Percentiles rank a stretch among this genome's conserved stretches.
Conservation (phyloP, 2,113 vertebrate species). For the Guaruba guarouba region DNA sequence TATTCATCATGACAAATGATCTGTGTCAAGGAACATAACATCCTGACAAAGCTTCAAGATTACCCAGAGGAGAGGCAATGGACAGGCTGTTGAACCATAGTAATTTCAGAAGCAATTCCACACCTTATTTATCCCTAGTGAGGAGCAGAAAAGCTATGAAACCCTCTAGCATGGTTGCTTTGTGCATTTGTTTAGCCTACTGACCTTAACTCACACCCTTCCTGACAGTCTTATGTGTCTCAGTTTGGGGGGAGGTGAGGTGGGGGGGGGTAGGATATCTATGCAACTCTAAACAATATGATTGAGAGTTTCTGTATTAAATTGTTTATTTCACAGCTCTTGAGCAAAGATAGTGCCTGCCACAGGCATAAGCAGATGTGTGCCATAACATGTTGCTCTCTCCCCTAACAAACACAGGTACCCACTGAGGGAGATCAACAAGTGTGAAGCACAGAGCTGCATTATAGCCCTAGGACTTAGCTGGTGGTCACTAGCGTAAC, state of each 20-base stretch:
- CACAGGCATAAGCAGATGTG: rapidly evolving
- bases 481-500: background rate
- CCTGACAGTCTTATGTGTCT: background rate
- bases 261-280: background rate
- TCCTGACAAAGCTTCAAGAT: slow-evolving; percentile 44
- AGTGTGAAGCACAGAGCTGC: background rate
- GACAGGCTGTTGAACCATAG: background rate
- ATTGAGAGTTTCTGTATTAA: rapidly evolving
- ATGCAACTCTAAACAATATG: rapidly evolving
- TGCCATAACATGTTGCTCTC: rapidly evolving
- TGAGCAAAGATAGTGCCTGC: background rate
- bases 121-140: background rate
- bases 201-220: background rate
- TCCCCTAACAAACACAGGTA: background rate
- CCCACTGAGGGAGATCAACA: background rate
- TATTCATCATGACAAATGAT: slow-evolving; percentile 47
- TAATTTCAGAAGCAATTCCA: slow-evolving; percentile 39
- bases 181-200: slow-evolving; percentile 3
- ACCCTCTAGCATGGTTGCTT: background rate
- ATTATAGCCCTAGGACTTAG: background rate
- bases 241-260: too few relatives aligned
- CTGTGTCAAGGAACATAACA: slow-evolving; percentile 44
- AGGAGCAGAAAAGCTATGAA: background rate
- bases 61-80: slow-evolving; percentile 43
- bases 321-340: background rate